phyloP scores from a whole-genome alignment of 2,888 invertebrate genomes.

The Drosophila neoperkinsi region DNA sequence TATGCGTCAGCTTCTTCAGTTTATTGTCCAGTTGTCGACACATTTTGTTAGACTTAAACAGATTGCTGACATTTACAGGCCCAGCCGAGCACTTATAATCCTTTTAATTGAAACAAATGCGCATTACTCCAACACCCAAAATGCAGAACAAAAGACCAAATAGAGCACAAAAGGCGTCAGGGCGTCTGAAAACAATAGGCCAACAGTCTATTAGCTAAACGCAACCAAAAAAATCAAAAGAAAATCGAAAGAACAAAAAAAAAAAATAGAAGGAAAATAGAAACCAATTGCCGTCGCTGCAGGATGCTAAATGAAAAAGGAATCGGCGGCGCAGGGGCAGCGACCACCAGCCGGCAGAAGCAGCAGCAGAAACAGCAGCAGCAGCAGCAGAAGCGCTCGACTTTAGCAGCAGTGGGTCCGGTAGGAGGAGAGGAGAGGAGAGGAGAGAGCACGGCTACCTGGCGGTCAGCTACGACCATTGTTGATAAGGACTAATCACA shows the following conservation, averaged over 20 bases:
- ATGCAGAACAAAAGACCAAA: slow-evolving; percentile 41
- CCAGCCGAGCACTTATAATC: slow-evolving; percentile 53
- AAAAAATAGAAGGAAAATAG: slow-evolving; percentile 37
- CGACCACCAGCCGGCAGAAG: slow-evolving; percentile 50
- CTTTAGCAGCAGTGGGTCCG: slow-evolving; percentile 74
- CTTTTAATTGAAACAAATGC: slow-evolving; percentile 81
- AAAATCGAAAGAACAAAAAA: slow-evolving; percentile 19
- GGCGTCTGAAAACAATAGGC: slow-evolving; percentile 77
- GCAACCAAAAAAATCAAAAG: slow-evolving; percentile 30
- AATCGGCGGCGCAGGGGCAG: slow-evolving; percentile 51
- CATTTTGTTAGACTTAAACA: slow-evolving; percentile 53
- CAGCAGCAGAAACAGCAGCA: slow-evolving; percentile 9
- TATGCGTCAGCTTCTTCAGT: slow-evolving; percentile 8
- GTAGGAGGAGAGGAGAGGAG: slow-evolving; percentile 11
- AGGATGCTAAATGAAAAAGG: slow-evolving; percentile 77
- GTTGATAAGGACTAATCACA: slow-evolving; percentile 83
- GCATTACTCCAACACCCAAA: slow-evolving; percentile 47
- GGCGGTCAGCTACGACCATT: slow-evolving; percentile 36
- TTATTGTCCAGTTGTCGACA: slow-evolving; percentile 68
- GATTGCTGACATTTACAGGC: slow-evolving; percentile 49
- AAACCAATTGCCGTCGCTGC: slow-evolving; percentile 75
- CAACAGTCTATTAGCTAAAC: slow-evolving; percentile 63
- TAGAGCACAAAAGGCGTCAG: slow-evolving; percentile 77
- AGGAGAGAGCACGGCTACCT: slow-evolving; percentile 45
- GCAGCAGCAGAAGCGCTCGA: slow-evolving; percentile 57